Evolutionary conservation across 1,140 invertebrate species (phyloP).

Genomic region (Drosophila saltans): DNA sequence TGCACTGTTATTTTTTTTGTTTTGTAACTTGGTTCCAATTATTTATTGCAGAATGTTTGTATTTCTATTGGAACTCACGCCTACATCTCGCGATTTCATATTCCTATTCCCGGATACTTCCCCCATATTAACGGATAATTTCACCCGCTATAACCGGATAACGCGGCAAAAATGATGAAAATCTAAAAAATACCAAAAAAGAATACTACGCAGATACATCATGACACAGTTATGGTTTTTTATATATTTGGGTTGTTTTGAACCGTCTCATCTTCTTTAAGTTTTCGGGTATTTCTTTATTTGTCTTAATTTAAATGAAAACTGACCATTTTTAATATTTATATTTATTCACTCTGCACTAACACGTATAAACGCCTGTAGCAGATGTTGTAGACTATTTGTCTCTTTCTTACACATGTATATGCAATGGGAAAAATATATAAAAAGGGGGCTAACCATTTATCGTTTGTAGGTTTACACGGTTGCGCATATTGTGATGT

Average conservation of each 20-base stretch:
- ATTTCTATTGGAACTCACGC: conserved; percentile 47
- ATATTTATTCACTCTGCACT: too few species aligned
- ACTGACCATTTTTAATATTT: too few species aligned
- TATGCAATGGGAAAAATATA: too few species aligned
- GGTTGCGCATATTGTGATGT: background rate
- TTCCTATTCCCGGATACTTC: conserved; percentile 6
- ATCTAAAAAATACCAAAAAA: background rate
- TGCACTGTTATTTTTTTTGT: background rate
- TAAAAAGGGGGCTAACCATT: too few species aligned
- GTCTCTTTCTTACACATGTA: too few species aligned
- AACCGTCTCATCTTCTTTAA: too few species aligned
- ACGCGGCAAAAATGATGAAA: background rate
- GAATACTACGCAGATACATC: background rate
- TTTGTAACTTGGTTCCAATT: background rate
- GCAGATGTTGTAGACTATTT: too few species aligned
- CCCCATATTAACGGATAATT: background rate
- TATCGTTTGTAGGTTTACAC: background rate
- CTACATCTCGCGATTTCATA: conserved; percentile 68
- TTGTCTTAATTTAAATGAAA: too few species aligned
- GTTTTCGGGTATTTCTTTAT: too few species aligned
- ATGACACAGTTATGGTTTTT: too few species aligned
- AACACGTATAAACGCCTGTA: too few species aligned
- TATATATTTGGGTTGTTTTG: too few species aligned
- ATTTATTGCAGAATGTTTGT: conserved; percentile 16
- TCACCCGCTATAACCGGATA: background rate